These are phyloP conservation scores for Drosophila rellima DNA, from an alignment of 2,888 invertebrate genomes.

Conservation along the genomic window DNA sequence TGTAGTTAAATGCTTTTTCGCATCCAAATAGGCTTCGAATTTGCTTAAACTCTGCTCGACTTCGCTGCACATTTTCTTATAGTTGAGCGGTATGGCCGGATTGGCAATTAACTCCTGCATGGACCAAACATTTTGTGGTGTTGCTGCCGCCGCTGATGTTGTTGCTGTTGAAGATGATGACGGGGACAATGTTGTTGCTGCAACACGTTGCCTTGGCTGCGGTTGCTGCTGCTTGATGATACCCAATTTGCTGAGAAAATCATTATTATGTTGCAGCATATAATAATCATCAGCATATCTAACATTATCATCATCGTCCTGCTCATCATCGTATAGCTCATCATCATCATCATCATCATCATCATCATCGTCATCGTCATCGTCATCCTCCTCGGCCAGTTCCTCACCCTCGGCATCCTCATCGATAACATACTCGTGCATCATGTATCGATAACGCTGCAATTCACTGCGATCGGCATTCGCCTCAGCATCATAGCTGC, in stretches of 20 bases:
- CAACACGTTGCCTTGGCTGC: conserved; percentile 14
- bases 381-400: conserved; percentile 61
- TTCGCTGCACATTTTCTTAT: conserved; percentile 85
- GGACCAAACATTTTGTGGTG: conserved; percentile 83
- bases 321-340: conserved; percentile 46
- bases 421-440: conserved; percentile 72
- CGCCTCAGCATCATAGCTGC: conserved; percentile 80
- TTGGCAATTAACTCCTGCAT: conserved; percentile 85
- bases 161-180: not conserved
- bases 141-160: conserved; percentile 20
- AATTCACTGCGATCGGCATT: conserved; percentile 70
- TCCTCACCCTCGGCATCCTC: conserved; percentile 75
- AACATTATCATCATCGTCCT: conserved; percentile 62
- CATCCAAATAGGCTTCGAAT: conserved; percentile 83
- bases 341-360: conserved; percentile 63
- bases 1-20: conserved; percentile 54
- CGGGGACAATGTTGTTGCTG: conserved; percentile 6
- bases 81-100: conserved; percentile 84
- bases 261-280: conserved; percentile 42
- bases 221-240: conserved; percentile 46
- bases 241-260: conserved; percentile 62
- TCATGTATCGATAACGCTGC: conserved; percentile 67
- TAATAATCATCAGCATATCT: conserved; percentile 63
- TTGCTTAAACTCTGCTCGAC: conserved; percentile 84
- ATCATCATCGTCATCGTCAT: conserved; percentile 50